Base-by-base conservation (phyloP, 2,888 invertebrate species). In the Agrilus cyanescens region DNA sequence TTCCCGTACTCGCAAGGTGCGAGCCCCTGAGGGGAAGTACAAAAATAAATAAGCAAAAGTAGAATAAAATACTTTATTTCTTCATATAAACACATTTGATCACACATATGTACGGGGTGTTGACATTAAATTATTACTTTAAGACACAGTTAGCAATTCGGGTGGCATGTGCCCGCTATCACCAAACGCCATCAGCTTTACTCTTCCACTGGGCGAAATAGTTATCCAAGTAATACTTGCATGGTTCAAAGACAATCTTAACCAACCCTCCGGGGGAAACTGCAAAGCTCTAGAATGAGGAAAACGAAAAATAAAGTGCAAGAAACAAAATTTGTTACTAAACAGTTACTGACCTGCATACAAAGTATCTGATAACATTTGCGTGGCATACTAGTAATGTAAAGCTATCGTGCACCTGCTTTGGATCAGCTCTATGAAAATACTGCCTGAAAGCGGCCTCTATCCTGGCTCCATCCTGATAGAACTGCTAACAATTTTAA, bases 201-300 rank as follows among this genome's bases (percentile, higher is more conserved):
- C 95, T 54, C 85, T 75, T 1, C 97, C 97, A 59, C 78, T 82
- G 0, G 95, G 87, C 40, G 80, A 71, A 52, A 98, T 85, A 3
- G 79, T 78, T 1, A 98, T 58, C 85, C 89, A 90, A 0, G 96
- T 96, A 47, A 98, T 85, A 48, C 94, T 94, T 16, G 84, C 90
- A 65, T 98, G 88, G 65, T 88, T 87, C 25, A 98, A 71, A 10
- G 82, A 82, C 58, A 98, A 79, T 44, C 98, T 76, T 10, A 97
- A 71, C 98, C 98, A 98, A 2, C 85, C 97, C 67, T 98, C 96
- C 0, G 95, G 85, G 0, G 96, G 96, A 59, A 97, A 85, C 65
- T 98, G 98, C 32, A 98, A 71, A 0, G 94, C 95, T 62, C 97
- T 91, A 69, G 46, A 75, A 67, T 46, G 47, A 50, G 53, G 46